Conservation (phyloP, 2,797 vertebrate species). For the Myotis vivesi region DNA sequence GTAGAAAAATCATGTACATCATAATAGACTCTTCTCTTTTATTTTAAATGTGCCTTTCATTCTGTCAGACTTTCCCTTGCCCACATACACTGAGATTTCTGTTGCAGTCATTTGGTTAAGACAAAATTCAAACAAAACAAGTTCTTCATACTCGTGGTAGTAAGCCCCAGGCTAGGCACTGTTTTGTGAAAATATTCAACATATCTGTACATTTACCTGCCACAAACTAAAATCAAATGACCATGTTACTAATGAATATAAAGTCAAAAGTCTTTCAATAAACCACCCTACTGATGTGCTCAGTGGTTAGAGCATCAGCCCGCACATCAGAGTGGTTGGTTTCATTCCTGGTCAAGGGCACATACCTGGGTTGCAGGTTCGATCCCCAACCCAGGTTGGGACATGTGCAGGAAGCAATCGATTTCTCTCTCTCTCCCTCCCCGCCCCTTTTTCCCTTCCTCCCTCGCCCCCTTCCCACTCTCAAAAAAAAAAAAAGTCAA, state of each 20-base stretch:
- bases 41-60: constrained; percentile 33
- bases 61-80: constrained; percentile 14
- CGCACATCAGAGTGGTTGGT: no score
- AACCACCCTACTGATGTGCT: no score
- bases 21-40: neutral
- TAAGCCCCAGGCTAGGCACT: neutral
- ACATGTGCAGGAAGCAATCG: no score
- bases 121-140: constrained; percentile 57
- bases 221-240: constrained; percentile 55
- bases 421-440: no score
- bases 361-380: no score
- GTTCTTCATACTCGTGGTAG: neutral
- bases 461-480: no score
- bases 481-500: no score
- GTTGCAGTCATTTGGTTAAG: constrained; percentile 19
- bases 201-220: neutral
- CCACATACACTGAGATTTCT: neutral
- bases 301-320: no score
- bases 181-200: constrained; percentile 31
- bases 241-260: constrained; percentile 11
- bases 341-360: no score
- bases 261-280: constrained; percentile 44
- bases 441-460: no score
- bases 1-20: neutral
- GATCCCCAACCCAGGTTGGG: no score